Evolutionary conservation across 2,797 vertebrate species (phyloP).

Genomic region (Lycodopsis pacificus): DNA sequence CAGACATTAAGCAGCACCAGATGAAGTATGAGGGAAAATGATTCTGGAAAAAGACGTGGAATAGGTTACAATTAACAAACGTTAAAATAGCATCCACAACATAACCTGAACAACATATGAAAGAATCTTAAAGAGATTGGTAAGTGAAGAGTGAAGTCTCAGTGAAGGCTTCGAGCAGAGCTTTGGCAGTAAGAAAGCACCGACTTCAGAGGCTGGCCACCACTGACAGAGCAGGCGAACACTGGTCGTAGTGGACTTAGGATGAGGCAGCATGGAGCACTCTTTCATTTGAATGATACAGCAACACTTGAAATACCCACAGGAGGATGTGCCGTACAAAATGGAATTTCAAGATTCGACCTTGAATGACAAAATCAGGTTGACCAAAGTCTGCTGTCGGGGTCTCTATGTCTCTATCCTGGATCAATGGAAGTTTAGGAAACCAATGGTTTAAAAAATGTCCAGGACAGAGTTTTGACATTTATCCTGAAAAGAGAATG

Average conservation of each 20-base stretch:
- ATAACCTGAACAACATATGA: background rate
- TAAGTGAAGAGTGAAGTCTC: conserved; percentile 17
- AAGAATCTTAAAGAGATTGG: background rate
- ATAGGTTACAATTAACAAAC: background rate
- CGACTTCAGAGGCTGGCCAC: conserved; percentile 59
- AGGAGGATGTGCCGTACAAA: conserved; percentile 62
- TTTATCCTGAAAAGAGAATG: conserved; percentile 24
- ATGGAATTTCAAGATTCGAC: conserved; percentile 66
- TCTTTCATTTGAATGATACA: conserved; percentile 80
- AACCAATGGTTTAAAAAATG: background rate
- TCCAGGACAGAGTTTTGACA: conserved; percentile 32
- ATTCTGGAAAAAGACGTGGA: background rate
- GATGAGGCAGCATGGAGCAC: conserved; percentile 70
- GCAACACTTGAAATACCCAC: conserved; percentile 63
- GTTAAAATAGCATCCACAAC: background rate
- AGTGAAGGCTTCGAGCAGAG: conserved; percentile 54
- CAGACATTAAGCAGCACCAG: background rate
- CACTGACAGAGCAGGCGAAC: conserved; percentile 63
- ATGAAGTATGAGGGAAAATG: background rate
- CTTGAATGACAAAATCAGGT: conserved; percentile 60
- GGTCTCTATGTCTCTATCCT: background rate
- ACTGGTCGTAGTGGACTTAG: conserved; percentile 75
- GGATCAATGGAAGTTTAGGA: background rate
- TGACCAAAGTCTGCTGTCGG: conserved; percentile 27
- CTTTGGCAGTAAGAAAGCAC: conserved; percentile 50